Conservation (phyloP, 2,113 vertebrate genomes). For the Petaurus breviceps region DNA sequence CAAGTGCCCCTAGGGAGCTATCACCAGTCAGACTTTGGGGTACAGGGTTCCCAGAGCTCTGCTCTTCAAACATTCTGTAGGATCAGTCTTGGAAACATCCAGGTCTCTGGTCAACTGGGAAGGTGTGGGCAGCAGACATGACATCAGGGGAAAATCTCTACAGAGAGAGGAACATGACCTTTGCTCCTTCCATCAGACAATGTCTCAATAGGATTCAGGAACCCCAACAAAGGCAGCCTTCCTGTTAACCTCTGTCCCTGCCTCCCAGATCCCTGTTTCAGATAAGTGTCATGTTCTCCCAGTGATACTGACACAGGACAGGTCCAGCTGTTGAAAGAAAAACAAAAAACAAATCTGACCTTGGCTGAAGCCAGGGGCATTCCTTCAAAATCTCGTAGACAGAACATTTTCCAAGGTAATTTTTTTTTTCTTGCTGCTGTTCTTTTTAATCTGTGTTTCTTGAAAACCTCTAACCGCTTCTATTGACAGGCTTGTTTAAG, state of each 20-base stretch:
- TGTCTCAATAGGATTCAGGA: background rate
- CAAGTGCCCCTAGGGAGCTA: background rate
- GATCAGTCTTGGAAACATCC: background rate
- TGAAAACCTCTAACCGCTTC: background rate
- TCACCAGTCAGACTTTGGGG: background rate
- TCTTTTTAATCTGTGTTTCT: background rate
- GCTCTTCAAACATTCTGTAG: background rate
- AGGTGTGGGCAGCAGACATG: background rate
- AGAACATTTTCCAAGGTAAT: background rate
- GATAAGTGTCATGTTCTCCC: background rate
- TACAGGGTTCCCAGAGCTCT: background rate
- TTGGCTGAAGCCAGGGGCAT: background rate
- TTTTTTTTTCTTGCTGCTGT: constrained; percentile 37
- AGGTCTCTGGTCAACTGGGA: background rate
- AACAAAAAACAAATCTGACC: background rate
- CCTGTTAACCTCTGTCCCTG: background rate
- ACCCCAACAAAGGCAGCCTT: background rate
- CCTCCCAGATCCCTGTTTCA: background rate
- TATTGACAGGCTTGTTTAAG: background rate
- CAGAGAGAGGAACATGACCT: background rate
- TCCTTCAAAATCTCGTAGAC: constrained; percentile 17
- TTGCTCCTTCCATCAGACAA: background rate
- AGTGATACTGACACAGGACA: background rate
- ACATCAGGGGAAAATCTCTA: background rate
- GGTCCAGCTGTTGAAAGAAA: background rate